Conservation (phyloP, 2,113 vertebrate genomes). For the Anguilla rostrata region DNA sequence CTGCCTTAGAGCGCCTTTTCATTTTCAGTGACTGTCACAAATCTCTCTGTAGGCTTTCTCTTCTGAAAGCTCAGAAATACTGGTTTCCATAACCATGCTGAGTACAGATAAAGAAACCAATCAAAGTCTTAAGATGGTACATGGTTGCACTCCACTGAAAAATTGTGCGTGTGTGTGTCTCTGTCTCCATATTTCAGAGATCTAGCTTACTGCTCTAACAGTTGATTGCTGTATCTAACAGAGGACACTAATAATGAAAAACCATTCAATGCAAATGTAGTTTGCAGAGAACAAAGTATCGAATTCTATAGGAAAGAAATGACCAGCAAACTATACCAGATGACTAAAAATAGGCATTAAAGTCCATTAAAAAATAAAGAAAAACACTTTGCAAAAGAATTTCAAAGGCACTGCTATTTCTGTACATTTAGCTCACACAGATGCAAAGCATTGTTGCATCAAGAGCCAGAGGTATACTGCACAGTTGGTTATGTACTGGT, state of each 20-base stretch:
- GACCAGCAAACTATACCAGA: too few species aligned
- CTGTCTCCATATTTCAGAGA: background rate
- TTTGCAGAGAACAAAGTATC: too few species aligned
- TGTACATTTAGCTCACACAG: too few species aligned
- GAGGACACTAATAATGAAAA: background rate
- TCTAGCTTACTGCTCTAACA: background rate
- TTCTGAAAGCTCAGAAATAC: background rate
- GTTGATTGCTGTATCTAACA: background rate
- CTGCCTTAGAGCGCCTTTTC: background rate
- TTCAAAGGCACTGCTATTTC: too few species aligned
- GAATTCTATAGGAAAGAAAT: background rate
- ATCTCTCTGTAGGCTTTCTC: background rate
- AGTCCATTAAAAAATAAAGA: too few species aligned
- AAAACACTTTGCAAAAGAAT: too few species aligned
- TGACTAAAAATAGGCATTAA: too few species aligned
- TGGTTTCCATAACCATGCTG: background rate
- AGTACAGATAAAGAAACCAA: background rate
- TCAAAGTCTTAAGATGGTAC: background rate
- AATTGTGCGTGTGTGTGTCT: background rate
- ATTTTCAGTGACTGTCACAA: slow-evolving; percentile 2
- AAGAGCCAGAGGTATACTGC: background rate
- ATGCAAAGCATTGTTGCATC: too few species aligned
- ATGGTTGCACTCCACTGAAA: background rate
- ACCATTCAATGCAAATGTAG: background rate
- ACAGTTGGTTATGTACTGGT: background rate